A percentile compares a stretch with the other conserved stretches of the same genome.
phyloP scores from a whole-genome alignment of 2,888 invertebrate species.

The Dioctria linearis region DNA sequence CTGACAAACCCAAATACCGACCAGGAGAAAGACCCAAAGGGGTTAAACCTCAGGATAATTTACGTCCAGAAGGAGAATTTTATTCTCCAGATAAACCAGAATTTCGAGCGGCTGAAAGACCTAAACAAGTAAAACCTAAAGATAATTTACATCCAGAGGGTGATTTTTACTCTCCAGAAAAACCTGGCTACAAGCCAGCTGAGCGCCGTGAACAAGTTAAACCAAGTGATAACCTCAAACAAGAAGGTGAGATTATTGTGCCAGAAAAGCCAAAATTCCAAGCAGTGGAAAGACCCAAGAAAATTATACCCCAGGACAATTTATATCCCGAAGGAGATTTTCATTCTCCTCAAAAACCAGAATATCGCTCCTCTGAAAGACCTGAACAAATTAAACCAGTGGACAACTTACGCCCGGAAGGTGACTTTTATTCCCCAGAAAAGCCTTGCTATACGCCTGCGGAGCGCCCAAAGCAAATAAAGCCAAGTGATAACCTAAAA shows the following conservation, averaged over 20 bases:
- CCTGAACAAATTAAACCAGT: conserved; percentile 69
- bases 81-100: conserved; percentile 66
- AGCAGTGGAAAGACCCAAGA: conserved; percentile 73
- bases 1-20: conserved; percentile 69
- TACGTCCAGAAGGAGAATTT: conserved; percentile 71
- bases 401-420: conserved; percentile 75
- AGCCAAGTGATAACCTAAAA: conserved; percentile 72
- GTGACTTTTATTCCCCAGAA: conserved; percentile 72
- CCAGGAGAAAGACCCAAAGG: conserved; percentile 70
- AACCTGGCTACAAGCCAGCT: conserved; percentile 69
- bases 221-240: conserved; percentile 72
- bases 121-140: conserved; percentile 67
- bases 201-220: conserved; percentile 69
- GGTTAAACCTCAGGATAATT: conserved; percentile 69
- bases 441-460: conserved; percentile 66
- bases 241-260: conserved; percentile 73
- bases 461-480: conserved; percentile 70
- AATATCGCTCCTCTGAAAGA: conserved; percentile 69
- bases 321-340: conserved; percentile 75
- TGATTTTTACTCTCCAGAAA: conserved; percentile 67
- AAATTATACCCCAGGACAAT: conserved; percentile 69
- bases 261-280: conserved; percentile 73
- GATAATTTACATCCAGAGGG: conserved; percentile 74
- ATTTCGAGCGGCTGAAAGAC: conserved; percentile 72
- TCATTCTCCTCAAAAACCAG: conserved; percentile 68